Evolutionary conservation across 2,888 invertebrate genomes (phyloP).

Genomic region (Bugulina stolonifera): DNA sequence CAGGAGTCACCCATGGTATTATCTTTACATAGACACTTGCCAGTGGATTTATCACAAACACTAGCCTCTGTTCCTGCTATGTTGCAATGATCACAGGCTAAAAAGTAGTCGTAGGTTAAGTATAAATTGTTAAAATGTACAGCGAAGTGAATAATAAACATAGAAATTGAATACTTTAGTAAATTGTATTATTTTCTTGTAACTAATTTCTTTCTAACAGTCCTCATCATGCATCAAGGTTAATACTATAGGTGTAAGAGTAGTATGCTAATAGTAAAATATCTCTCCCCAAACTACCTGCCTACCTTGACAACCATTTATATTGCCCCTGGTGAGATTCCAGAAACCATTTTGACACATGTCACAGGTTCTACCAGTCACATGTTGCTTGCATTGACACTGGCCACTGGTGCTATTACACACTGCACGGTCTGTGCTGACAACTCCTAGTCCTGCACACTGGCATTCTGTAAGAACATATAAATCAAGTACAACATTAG

Average conservation of each 20-base stretch:
- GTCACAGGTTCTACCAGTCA: conserved; percentile 33
- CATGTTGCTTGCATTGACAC: conserved; percentile 32
- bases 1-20: conserved; percentile 34
- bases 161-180: background rate
- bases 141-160: background rate
- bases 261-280: too few species aligned
- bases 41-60: conserved; percentile 35
- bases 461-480: conserved; percentile 33
- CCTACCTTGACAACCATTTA: conserved; percentile 19
- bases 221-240: too few species aligned
- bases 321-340: conserved; percentile 31
- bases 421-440: conserved; percentile 15
- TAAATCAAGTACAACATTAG: too few species aligned
- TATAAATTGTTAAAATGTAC: too few species aligned
- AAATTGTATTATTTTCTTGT: background rate
- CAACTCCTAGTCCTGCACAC: conserved; percentile 33
- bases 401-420: conserved; percentile 34
- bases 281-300: background rate
- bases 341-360: conserved; percentile 31
- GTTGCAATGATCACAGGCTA: conserved; percentile 14
- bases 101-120: too few species aligned
- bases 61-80: conserved; percentile 27
- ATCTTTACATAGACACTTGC: conserved; percentile 35
- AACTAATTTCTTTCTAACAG: too few species aligned
- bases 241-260: too few species aligned